Conservation (phyloP, 2,888 invertebrate species). For the Vesta saturnalis region DNA sequence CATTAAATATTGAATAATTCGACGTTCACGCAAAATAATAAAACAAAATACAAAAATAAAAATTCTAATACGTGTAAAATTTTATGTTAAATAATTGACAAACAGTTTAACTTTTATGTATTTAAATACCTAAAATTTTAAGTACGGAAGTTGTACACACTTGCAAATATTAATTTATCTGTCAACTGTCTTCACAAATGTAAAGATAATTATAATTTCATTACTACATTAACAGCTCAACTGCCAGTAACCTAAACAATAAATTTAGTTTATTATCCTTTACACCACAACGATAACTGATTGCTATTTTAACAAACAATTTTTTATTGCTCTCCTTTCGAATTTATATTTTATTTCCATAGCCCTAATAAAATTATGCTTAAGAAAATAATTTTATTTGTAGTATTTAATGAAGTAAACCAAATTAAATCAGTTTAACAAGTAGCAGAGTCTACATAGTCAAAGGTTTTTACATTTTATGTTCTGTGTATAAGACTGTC, state of each 20-base stretch:
- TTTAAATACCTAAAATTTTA: neutral
- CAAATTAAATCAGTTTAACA: conserved; percentile 21
- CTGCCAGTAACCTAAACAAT: conserved; percentile 20
- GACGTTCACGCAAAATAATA: neutral
- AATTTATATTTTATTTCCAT: neutral
- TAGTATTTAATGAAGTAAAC: conserved; percentile 6
- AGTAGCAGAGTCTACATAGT: conserved; percentile 20
- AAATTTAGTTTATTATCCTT: conserved; percentile 23
- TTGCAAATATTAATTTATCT: conserved; percentile 11
- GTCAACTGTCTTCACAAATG: conserved; percentile 12
- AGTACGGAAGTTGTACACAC: neutral
- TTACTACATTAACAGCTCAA: conserved; percentile 18
- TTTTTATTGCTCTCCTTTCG: neutral
- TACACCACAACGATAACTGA: conserved; percentile 8
- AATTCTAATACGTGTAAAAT: neutral
- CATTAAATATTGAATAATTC: neutral
- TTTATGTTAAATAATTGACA: neutral
- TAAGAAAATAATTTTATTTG: neutral
- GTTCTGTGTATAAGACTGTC: conserved; percentile 30
- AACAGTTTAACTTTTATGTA: neutral
- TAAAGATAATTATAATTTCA: conserved; percentile 16
- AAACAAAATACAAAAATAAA: neutral
- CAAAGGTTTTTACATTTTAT: conserved; percentile 28
- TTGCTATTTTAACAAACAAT: conserved; percentile 13
- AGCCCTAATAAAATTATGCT: neutral